Base-by-base conservation (phyloP, 2,797 vertebrate genomes). In the Cyprinodon diabolis region DNA sequence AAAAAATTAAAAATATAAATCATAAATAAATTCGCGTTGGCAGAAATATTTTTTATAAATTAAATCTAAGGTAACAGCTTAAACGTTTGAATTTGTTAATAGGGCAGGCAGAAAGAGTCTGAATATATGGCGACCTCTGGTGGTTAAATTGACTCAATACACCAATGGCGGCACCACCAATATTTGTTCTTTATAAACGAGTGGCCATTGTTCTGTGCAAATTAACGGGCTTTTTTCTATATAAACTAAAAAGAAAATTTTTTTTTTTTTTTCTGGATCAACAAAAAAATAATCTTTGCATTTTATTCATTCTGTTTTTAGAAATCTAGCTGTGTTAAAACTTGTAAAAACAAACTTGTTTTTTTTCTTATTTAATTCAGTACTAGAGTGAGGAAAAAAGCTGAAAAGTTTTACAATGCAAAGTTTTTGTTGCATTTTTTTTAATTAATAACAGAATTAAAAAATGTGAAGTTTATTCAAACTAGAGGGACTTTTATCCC, bases 41-140 rank as follows among this genome's bases (percentile, higher is more conserved):
- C 2, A 14, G 17, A 72, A 52, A 25, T 30, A 45, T 30, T 71
- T 21, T 66, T 13, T n/a, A 55, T 60, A 17, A 48, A 19, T 1
- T 47, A 35, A n/a, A 12, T 21, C 14, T 12, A 72, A 65, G 15
- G 4, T 10, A 17, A 23, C 14, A 23, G 49, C 71, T 30, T 17
- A 6, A 40, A 25, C 15, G 30, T 63, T 35, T 37, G 21, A 2
- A 12, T 14, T 6, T 52, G 5, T 8, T 13, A 37, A 1, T 49
- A 17, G 19, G 25, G 25, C 0, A 11, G 9, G 23, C 6, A 17
- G 13, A 9, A 45, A 58, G 17, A 43, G 6, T 23, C 17, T 48
- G 69, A 47, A 40, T 11, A 47, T 71, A 55, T 56, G 2, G 17
- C 21, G 72, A 71, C 72, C 74, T 51, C 78, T 75, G 48, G 72